Conservation (phyloP, 1,140 invertebrate species). For the Drosophila rufa region DNA sequence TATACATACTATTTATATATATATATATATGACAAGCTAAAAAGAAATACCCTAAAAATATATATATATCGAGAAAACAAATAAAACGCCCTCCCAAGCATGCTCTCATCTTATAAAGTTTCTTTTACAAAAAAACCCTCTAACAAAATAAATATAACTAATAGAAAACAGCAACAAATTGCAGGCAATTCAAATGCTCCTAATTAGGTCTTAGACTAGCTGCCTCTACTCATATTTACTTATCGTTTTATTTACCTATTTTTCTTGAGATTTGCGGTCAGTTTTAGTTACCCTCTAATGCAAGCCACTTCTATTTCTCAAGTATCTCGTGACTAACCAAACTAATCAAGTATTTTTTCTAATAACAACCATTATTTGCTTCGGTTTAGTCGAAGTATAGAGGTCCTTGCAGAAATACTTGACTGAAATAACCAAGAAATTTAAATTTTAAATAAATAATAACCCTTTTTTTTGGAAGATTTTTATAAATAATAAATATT, state of each 20-base stretch:
- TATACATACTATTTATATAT: constrained; percentile 41
- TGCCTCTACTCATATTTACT: constrained; percentile 34
- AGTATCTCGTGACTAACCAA: constrained; percentile 41
- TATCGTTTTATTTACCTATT: constrained; percentile 32
- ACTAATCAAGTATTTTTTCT: constrained; percentile 5
- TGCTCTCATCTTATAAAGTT: constrained; percentile 81
- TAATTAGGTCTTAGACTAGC: constrained; percentile 67
- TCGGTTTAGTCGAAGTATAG: constrained; percentile 28
- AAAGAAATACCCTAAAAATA: constrained; percentile 46
- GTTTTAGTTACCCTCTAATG: constrained; percentile 37
- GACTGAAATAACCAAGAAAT: not conserved
- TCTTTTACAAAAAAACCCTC: constrained; percentile 57
- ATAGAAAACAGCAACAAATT: constrained; percentile 41
- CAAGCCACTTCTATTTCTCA: constrained; percentile 33
- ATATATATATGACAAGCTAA: constrained; percentile 40
- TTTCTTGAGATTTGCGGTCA: constrained; percentile 44
- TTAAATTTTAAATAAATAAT: not conserved
- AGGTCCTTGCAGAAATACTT: constrained; percentile 23
- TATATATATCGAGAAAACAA: constrained; percentile 50
- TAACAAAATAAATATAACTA: constrained; percentile 49
- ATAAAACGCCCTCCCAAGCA: constrained; percentile 84
- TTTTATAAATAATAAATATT: not conserved
- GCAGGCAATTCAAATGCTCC: constrained; percentile 48
- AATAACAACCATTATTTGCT: constrained; percentile 12
- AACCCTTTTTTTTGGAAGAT: not conserved